Conservation (phyloP, 1,140 invertebrate genomes). For the Drusus annulatus region DNA sequence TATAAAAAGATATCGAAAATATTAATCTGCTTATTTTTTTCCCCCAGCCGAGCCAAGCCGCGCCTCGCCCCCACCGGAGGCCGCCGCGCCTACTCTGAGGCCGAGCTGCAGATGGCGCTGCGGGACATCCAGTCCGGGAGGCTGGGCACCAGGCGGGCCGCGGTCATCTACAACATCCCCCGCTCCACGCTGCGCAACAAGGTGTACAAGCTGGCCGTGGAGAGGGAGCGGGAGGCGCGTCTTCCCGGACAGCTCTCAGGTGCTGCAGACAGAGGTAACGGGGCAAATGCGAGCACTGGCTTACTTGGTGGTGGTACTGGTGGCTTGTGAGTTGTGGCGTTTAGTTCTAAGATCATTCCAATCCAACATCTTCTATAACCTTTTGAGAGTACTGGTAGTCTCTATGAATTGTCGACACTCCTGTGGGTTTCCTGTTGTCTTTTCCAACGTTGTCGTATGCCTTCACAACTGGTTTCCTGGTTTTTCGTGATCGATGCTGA, state of each 20-base stretch:
- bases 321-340: no score
- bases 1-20: no score
- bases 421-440: no score
- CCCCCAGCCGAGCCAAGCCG: constrained; percentile 68
- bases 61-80: constrained; percentile 72
- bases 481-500: no score
- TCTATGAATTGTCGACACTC: no score
- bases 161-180: constrained; percentile 95
- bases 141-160: constrained; percentile 91
- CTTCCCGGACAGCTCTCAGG: constrained; percentile 61
- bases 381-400: no score
- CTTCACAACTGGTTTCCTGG: no score
- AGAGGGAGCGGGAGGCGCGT: constrained; percentile 75
- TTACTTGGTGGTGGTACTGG: not conserved
- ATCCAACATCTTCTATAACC: no score
- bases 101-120: constrained; percentile 91
- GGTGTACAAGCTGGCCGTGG: constrained; percentile 89
- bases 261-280: constrained; percentile 61
- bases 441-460: no score
- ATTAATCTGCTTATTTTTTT: not conserved
- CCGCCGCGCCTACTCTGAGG: constrained; percentile 89
- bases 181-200: constrained; percentile 96
- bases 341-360: no score
- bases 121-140: constrained; percentile 94
- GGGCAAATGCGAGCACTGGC: constrained; percentile 31